These are phyloP conservation scores for Amniataba percoides DNA, from an alignment of 2,797 vertebrate genomes.

Conservation along the genomic window DNA sequence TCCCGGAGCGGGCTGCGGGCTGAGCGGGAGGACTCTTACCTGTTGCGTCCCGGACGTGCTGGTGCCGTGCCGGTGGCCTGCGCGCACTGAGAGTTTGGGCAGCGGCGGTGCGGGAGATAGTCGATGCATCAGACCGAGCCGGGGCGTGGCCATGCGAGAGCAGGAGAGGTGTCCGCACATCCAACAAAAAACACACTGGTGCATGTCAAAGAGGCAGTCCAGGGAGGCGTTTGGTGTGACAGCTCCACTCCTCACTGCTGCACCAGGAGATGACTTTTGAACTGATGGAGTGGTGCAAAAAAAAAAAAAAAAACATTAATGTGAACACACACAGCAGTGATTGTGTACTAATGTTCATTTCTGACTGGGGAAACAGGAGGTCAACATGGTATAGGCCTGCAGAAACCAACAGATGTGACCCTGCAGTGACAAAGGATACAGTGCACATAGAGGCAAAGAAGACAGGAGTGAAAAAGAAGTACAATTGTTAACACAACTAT, in stretches of 20 bases:
- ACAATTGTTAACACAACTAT: not conserved
- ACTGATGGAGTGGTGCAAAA: not conserved
- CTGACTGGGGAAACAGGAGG: too few relatives aligned
- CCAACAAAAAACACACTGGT: conserved; percentile 10
- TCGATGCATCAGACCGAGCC: conserved; percentile 42
- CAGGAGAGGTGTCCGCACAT: conserved; percentile 31
- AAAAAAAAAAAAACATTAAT: not conserved
- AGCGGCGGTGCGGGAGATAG: conserved; percentile 40
- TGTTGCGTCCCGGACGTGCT: conserved; percentile 74
- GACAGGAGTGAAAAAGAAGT: not conserved
- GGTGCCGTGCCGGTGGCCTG: conserved; percentile 71
- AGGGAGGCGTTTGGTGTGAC: not conserved
- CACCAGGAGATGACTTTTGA: not conserved
- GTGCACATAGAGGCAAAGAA: not conserved
- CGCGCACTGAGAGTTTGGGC: conserved; percentile 55
- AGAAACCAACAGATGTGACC: not conserved
- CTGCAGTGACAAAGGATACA: not conserved
- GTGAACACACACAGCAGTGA: too few relatives aligned
- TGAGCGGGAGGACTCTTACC: conserved; percentile 74
- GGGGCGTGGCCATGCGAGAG: conserved; percentile 76
- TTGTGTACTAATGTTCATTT: too few relatives aligned
- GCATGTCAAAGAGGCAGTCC: conserved; percentile 20
- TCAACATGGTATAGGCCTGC: not conserved
- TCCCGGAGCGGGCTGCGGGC: not conserved
- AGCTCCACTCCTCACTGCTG: too few relatives aligned